phyloP scores from a whole-genome alignment of 2,113 vertebrate genomes.

The Nettapus auritus region DNA sequence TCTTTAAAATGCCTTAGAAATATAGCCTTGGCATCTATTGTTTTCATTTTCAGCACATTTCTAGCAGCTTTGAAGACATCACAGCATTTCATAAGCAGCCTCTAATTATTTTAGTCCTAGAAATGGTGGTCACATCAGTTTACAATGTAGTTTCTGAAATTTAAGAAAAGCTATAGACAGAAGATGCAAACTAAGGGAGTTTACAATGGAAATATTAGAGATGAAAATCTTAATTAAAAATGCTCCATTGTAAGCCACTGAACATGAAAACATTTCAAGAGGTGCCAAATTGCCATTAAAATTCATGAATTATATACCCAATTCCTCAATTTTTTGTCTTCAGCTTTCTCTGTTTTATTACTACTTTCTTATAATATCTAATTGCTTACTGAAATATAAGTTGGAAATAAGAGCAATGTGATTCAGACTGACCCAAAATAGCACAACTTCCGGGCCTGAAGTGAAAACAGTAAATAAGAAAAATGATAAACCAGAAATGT shows the following conservation, averaged over 20 bases:
- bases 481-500: neutral
- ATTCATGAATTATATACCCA: neutral
- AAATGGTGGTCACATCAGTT: conserved; percentile 5
- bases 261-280: neutral
- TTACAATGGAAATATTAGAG: neutral
- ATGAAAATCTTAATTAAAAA: conserved; percentile 52
- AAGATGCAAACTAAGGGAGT: neutral
- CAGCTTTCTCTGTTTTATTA: neutral
- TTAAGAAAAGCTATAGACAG: neutral
- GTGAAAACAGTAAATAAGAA: neutral
- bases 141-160: conserved; percentile 11
- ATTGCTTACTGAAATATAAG: neutral
- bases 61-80: neutral
- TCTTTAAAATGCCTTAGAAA: neutral
- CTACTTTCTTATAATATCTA: neutral
- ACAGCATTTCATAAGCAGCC: neutral
- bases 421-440: neutral
- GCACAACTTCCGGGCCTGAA: neutral
- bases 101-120: conserved; percentile 19
- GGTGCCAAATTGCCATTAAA: neutral
- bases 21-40: neutral
- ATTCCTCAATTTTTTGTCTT: neutral
- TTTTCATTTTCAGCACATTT: conserved; percentile 5
- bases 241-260: neutral
- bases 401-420: neutral